Conservation (phyloP, 2,797 vertebrate genomes). For the Pteropus rufus region DNA sequence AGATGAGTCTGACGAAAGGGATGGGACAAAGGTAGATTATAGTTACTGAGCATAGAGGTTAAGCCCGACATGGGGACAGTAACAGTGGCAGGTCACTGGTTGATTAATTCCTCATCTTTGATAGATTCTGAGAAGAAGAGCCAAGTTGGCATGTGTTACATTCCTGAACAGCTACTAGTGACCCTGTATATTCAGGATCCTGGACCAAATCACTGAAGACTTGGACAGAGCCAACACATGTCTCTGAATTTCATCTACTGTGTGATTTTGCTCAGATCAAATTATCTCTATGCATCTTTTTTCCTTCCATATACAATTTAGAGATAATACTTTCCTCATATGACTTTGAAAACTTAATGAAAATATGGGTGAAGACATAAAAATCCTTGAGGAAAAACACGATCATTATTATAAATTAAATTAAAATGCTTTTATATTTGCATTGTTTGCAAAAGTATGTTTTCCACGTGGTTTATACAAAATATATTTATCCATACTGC, state of each 20-base stretch:
- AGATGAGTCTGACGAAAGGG: not conserved
- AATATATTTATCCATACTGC: not conserved
- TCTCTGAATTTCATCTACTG: not conserved
- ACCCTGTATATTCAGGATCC: not conserved
- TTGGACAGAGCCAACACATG: not conserved
- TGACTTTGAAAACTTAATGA: not conserved
- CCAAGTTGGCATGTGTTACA: not conserved
- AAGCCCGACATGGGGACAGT: not conserved
- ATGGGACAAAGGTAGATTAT: not conserved
- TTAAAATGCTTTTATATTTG: not conserved
- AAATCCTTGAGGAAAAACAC: conserved; percentile 6
- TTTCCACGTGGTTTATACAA: not conserved
- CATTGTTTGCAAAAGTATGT: not conserved
- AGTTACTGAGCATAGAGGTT: not conserved
- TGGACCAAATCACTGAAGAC: not conserved
- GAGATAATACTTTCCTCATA: not conserved
- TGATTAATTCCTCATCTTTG: not conserved
- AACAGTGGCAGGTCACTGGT: not conserved
- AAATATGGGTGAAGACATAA: not conserved
- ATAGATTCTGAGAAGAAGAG: not conserved
- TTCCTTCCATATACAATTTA: not conserved
- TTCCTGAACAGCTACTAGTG: not conserved
- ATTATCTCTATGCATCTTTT: not conserved
- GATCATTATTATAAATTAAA: conserved; percentile 1
- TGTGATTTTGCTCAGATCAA: not conserved